Conservation (phyloP, 1,140 invertebrate genomes). For the Euwallacea similis region DNA sequence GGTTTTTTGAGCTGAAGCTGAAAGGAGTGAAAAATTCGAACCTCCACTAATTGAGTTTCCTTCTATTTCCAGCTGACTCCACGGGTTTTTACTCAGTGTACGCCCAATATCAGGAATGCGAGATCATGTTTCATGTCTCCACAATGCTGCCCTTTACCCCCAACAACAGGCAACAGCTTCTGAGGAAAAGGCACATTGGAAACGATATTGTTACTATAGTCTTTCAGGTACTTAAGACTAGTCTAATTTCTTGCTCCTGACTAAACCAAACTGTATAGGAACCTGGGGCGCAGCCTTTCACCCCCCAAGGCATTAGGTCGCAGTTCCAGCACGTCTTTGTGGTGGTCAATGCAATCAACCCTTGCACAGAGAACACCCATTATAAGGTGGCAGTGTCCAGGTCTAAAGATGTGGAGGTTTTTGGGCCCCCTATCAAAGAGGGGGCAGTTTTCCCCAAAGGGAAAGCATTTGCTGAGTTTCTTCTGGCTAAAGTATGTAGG, state of each 20-base stretch:
- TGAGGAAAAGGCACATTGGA: conserved; percentile 90
- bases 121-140: conserved; percentile 94
- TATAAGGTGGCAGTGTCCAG: conserved; percentile 91
- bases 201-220: conserved; percentile 97
- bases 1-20: background rate
- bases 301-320: conserved; percentile 88
- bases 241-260: background rate
- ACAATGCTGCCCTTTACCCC: conserved; percentile 91
- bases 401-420: conserved; percentile 93
- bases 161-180: conserved; percentile 88
- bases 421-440: conserved; percentile 89
- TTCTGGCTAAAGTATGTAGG: conserved; percentile 75
- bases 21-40: background rate
- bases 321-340: conserved; percentile 99
- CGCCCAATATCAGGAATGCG: conserved; percentile 79
- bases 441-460: conserved; percentile 84
- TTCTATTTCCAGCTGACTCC: conserved; percentile 66
- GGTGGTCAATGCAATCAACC: conserved; percentile 85
- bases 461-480: conserved; percentile 88
- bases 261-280: conserved; percentile 62
- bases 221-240: conserved; percentile 62
- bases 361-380: conserved; percentile 86
- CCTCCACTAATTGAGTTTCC: background rate
- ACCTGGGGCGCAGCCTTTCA: conserved; percentile 89
- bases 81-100: conserved; percentile 87